phyloP scores from a whole-genome alignment of 2,888 invertebrate genomes.

The Ormyrus thymus region DNA sequence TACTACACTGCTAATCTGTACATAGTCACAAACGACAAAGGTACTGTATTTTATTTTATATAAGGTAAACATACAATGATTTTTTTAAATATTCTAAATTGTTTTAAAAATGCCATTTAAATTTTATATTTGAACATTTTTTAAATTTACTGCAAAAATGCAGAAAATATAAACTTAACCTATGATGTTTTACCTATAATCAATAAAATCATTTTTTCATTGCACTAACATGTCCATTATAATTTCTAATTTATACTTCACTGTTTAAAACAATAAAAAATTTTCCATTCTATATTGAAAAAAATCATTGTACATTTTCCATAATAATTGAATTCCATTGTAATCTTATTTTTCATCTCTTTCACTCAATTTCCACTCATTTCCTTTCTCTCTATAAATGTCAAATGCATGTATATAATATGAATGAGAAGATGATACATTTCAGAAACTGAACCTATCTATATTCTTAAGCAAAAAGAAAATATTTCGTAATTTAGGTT shows the following conservation, averaged over 20 bases:
- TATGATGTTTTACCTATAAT: not conserved
- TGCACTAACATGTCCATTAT: not conserved
- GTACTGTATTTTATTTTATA: conserved; percentile 49
- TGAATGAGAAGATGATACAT: conserved; percentile 38
- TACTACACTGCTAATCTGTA: conserved; percentile 55
- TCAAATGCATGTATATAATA: conserved; percentile 28
- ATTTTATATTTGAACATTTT: not conserved
- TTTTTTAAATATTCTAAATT: not conserved
- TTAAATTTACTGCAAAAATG: conserved; percentile 1
- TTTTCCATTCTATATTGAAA: conserved; percentile 15
- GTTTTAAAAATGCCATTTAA: no score
- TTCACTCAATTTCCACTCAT: not conserved
- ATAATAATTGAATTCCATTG: conserved; percentile 36
- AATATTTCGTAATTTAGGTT: conserved; percentile 15
- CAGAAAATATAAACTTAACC: not conserved
- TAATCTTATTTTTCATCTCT: conserved; percentile 13
- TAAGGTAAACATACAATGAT: conserved; percentile 30
- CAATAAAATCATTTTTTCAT: not conserved
- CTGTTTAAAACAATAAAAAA: not conserved
- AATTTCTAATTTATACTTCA: not conserved
- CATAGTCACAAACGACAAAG: conserved; percentile 57
- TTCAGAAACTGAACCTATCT: conserved; percentile 23
- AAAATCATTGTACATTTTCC: conserved; percentile 32
- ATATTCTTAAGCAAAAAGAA: conserved; percentile 34
- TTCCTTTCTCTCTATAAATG: conserved; percentile 17